A percentile compares a stretch with the other conserved stretches of the same genome.
Evolutionary conservation across 1,140 invertebrate species (phyloP).

Genomic region (Plutomurus gul): DNA sequence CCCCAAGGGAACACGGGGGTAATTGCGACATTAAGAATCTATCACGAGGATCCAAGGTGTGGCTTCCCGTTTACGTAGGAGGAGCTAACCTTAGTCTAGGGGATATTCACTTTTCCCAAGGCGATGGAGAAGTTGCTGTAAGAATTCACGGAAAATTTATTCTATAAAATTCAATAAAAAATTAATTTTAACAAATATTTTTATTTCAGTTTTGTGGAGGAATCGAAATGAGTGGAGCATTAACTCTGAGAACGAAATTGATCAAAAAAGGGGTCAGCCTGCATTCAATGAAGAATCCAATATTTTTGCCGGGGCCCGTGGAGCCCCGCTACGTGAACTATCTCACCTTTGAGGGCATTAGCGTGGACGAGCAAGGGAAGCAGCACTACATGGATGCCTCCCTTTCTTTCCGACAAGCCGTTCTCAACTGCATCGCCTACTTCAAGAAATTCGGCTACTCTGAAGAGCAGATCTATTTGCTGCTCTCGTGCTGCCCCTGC

Average conservation of each 20-base stretch:
- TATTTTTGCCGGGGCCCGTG: conserved; percentile 47
- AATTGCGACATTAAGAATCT: conserved; percentile 51
- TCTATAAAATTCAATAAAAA: neutral
- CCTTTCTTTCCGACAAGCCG: conserved; percentile 34
- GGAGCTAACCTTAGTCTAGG: conserved; percentile 46
- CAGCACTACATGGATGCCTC: conserved; percentile 42
- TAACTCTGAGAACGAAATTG: conserved; percentile 35
- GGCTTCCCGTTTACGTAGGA: conserved; percentile 41
- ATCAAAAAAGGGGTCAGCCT: conserved; percentile 34
- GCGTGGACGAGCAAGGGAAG: conserved; percentile 30
- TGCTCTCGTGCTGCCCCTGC: conserved; percentile 35
- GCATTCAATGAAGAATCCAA: conserved; percentile 40
- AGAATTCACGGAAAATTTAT: neutral
- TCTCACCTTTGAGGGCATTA: conserved; percentile 47
- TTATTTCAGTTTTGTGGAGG: conserved; percentile 43
- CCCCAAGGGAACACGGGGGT: conserved; percentile 46
- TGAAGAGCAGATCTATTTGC: conserved; percentile 42
- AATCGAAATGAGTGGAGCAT: conserved; percentile 46
- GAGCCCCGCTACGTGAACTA: conserved; percentile 39
- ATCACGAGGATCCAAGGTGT: conserved; percentile 40
- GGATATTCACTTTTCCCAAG: conserved; percentile 48
- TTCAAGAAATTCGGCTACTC: conserved; percentile 48
- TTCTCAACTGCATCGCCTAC: conserved; percentile 41
- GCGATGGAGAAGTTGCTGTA: conserved; percentile 47
- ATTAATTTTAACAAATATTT: neutral